Percentiles rank a stretch among this genome's conserved stretches.
These are phyloP conservation scores for Rhagoletis zephyria DNA, from an alignment of 1,140 invertebrate genomes.

Conservation along the genomic window DNA sequence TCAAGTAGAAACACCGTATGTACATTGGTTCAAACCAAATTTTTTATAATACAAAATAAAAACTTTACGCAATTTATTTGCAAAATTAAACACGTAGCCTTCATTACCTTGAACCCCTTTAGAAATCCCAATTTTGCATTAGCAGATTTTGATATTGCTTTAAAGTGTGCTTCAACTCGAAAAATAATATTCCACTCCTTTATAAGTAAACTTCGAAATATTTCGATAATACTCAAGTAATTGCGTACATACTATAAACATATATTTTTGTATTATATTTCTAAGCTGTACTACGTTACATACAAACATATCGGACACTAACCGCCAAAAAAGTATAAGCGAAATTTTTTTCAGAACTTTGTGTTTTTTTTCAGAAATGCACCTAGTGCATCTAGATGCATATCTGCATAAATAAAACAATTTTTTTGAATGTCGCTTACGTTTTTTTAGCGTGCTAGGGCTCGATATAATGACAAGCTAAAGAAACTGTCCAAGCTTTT, in stretches of 20 bases:
- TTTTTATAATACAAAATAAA: constrained; percentile 52
- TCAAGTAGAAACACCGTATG: background rate
- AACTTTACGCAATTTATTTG: constrained; percentile 36
- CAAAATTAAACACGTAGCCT: constrained; percentile 14
- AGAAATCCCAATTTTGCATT: background rate
- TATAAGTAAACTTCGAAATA: background rate
- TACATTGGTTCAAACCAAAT: constrained; percentile 15
- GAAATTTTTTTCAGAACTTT: too few relatives aligned
- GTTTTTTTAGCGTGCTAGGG: too few relatives aligned
- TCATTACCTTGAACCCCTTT: constrained; percentile 5
- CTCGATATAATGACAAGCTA: too few relatives aligned
- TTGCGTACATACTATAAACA: background rate
- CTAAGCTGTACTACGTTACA: background rate
- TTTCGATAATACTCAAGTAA: background rate
- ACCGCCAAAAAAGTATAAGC: too few relatives aligned
- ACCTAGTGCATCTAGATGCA: too few relatives aligned
- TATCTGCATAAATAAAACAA: too few relatives aligned
- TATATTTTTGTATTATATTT: constrained; percentile 40
- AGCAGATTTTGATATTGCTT: background rate
- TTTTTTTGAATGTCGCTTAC: too few relatives aligned
- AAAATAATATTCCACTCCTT: background rate
- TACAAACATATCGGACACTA: too few relatives aligned
- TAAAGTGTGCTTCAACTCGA: background rate
- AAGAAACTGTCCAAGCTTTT: background rate
- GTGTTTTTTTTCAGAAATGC: too few relatives aligned